Base-by-base conservation (phyloP, 2,888 invertebrate species). In the Muscina levida region DNA sequence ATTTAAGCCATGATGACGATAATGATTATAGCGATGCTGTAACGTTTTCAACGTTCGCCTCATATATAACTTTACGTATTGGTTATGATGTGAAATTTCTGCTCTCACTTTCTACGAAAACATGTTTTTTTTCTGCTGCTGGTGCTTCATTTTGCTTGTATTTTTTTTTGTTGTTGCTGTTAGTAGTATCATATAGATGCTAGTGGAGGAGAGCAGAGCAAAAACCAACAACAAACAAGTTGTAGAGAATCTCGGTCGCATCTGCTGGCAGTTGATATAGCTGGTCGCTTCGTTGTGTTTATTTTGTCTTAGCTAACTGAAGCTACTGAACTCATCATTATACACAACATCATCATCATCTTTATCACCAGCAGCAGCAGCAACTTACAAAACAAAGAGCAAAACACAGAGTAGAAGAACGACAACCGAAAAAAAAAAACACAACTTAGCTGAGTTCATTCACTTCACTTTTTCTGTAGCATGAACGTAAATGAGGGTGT, bases 31-130 rank as follows among this genome's bases (percentile, higher is more conserved):
- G 44, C 57, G 77, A 75, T 78, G 77, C 73, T 79, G 73, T 77
- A 78, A 72, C 72, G 53, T 53, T 15, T 8, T 5, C 31, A 31
- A n/a, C 66, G 53, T 77, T 70, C n/a, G 59, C 24, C 68, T 26
- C 31, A n/a, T n/a, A n/a, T n/a, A n/a, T n/a, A n/a, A n/a, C n/a
- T n/a, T n/a, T 31, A 62, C 57, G 46, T 19, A 67, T 56, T 24
- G 44, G 44, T 62, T 65, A 51, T 67, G 24, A 71, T 68, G 68
- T 72, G 71, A 77, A 74, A 74, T 59, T 76, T 79, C 66, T 62
- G 76, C 90, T 90, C 90, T 90, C 90, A 90, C 91, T 90, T 90
- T 90, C 90, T 86, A 88, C 88, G 85, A 83, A 87, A 89, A 90
- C 85, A 84, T 79, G 84, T 82, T 82, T 79, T 26, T n/a, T 82